Evolutionary conservation across 2,888 invertebrate species (phyloP), one percentile per base, ranked within the genome.

Genomic region (Eudasyphora cyanicolor): DNA sequence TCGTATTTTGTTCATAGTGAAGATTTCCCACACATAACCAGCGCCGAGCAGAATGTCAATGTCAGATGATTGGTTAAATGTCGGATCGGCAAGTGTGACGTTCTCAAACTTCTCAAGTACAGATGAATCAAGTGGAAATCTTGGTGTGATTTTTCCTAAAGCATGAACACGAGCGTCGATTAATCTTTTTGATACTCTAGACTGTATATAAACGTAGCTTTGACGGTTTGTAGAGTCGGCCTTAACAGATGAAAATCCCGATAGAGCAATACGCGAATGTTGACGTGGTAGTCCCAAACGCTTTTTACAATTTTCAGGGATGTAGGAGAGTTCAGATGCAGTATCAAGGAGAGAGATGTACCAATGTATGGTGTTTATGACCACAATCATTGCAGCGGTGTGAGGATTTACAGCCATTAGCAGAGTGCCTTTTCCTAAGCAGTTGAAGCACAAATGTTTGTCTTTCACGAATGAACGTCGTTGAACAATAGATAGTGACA

Each of bases 111-210:
- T 49, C 4, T 14, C 21, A 6, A n/a, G 5, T 27, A 29, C 6
- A n/a, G 2, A 2, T 27, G 60, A 27, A 29, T 60, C n/a, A n/a
- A 60, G 14, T 19, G 60, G 7, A 10, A 64, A 49, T n/a, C 19
- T 29, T 17, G 67, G 74, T 8, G 71, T 78, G 27, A 78, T 71
- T 19, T 35, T 35, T 21, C 35, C 8, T 19, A 79, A 67, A 12
- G 74, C 35, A 27, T 79, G 79, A n/a, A 79, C 79, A 35, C 12
- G 12, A 74, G 17, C 51, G 32, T 8, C 35, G 35, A 35, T 35
- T 35, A 8, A 35, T 35, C 8, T 35, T 5, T 35, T 35, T 35
- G 35, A 6, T 35, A 35, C 35, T 35, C 35, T 35, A 35, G 35
- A 35, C 35, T 35, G 35, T 35, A 35, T n/a, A n/a, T 35, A 35